Conservation (phyloP, 2,888 invertebrate genomes). For the Yponomeuta evonymella region DNA sequence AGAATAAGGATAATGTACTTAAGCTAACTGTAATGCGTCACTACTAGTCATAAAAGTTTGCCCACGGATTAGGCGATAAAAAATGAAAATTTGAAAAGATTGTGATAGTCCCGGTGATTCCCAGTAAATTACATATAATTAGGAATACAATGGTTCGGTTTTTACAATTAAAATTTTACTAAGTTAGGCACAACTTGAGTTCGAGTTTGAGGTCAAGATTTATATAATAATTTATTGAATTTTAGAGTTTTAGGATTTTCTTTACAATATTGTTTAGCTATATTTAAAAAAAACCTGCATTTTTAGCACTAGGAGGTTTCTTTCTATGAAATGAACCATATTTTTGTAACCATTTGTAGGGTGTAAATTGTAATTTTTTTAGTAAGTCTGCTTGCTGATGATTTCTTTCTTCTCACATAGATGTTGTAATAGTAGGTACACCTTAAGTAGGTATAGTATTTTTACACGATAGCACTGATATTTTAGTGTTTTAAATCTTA, state of each 20-base stretch:
- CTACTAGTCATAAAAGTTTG: background rate
- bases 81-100: conserved; percentile 12
- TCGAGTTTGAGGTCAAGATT: background rate
- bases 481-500: conserved; percentile 41
- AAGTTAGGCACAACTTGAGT: background rate
- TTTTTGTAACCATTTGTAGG: conserved; percentile 20
- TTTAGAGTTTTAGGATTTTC: background rate
- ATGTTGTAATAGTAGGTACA: background rate
- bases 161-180: background rate
- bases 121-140: conserved; percentile 6
- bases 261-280: background rate
- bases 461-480: conserved; percentile 48
- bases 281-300: background rate
- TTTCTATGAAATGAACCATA: conserved; percentile 25
- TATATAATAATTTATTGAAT: background rate
- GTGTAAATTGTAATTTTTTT: background rate
- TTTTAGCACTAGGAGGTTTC: background rate
- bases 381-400: background rate
- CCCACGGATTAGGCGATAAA: background rate
- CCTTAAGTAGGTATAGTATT: conserved; percentile 22
- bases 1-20: background rate
- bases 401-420: background rate
- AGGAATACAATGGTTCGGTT: background rate
- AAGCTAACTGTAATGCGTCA: too few relatives aligned
- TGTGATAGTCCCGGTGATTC: conserved; percentile 10